Percentiles rank a stretch among this genome's conserved stretches.
These are phyloP conservation scores for Corythoichthys intestinalis DNA, from an alignment of 2,113 vertebrate species.

Conservation along the genomic window DNA sequence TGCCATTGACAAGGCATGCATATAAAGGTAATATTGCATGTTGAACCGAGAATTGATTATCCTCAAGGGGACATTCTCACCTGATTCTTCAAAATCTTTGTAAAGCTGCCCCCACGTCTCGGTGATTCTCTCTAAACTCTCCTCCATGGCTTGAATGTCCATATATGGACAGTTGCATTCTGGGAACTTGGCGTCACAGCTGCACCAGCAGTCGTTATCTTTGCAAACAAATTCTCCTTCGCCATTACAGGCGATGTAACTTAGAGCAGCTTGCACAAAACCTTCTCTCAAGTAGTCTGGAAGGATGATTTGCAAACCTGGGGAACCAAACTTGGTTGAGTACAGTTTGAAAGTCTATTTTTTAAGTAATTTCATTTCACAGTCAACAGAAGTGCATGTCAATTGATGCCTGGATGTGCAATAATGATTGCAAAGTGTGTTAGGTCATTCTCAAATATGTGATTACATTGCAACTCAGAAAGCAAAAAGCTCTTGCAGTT, in stretches of 20 bases:
- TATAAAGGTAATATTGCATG: background rate
- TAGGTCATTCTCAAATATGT: background rate
- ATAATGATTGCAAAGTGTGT: background rate
- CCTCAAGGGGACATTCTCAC: conserved; percentile 55
- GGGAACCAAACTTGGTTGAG: conserved; percentile 27
- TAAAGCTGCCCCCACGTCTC: conserved; percentile 87
- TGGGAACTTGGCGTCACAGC: conserved; percentile 85
- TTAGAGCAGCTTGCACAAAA: conserved; percentile 91
- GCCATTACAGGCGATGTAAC: conserved; percentile 95
- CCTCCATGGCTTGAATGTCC: conserved; percentile 97
- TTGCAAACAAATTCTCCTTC: conserved; percentile 93
- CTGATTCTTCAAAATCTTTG: conserved; percentile 92
- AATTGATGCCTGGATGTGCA: background rate
- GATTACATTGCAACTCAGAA: background rate
- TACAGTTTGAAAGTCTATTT: background rate
- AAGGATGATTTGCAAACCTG: conserved; percentile 91
- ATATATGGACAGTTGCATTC: conserved; percentile 97
- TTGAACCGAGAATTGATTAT: conserved; percentile 4
- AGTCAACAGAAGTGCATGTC: background rate
- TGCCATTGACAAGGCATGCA: conserved; percentile 18
- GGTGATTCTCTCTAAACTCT: conserved; percentile 85
- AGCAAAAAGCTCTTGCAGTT: background rate
- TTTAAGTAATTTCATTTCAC: background rate
- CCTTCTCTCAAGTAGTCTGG: conserved; percentile 89
- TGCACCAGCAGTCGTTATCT: conserved; percentile 94